Conservation (phyloP, 2,797 vertebrate species). For the Enteromius thamalakanensis region DNA sequence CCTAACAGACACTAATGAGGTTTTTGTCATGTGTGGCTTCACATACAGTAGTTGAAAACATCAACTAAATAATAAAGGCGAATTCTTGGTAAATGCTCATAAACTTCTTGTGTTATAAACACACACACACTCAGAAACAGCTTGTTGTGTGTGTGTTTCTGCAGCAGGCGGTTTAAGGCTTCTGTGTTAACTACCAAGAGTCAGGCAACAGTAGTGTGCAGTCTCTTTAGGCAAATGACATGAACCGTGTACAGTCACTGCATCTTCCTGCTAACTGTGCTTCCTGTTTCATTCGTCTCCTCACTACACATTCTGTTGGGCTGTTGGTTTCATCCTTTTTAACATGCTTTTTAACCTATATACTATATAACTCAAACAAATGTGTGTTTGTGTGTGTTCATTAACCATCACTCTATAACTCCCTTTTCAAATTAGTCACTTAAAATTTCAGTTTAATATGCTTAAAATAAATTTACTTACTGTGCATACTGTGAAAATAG, state of each 20-base stretch:
- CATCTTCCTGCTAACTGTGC: slow-evolving; percentile 28
- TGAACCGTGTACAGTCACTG: slow-evolving; percentile 45
- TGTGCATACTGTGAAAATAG: background rate
- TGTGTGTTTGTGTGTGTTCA: too few relatives aligned
- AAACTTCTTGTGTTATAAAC: background rate
- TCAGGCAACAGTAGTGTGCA: slow-evolving; percentile 27
- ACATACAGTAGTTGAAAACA: slow-evolving; percentile 19
- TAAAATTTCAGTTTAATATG: background rate
- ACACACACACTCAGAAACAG: slow-evolving; percentile 17
- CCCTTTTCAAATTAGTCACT: background rate
- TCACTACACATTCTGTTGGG: slow-evolving; percentile 18
- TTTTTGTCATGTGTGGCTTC: slow-evolving; percentile 23
- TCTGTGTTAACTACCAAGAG: slow-evolving; percentile 24
- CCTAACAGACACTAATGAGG: slow-evolving; percentile 38
- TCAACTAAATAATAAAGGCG: slow-evolving; percentile 10
- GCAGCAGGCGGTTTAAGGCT: slow-evolving; percentile 43
- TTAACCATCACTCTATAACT: background rate
- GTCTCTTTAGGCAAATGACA: slow-evolving; percentile 51
- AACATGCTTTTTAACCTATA: background rate
- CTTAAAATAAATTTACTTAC: background rate
- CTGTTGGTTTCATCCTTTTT: slow-evolving; percentile 16
- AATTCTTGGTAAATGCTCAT: slow-evolving; percentile 20
- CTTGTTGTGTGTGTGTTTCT: slow-evolving; percentile 42
- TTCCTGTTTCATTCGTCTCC: slow-evolving; percentile 40
- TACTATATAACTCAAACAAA: too few relatives aligned